These are phyloP conservation scores for Bilobella aurantiaca DNA, from an alignment of 1,140 invertebrate species.

Conservation along the genomic window DNA sequence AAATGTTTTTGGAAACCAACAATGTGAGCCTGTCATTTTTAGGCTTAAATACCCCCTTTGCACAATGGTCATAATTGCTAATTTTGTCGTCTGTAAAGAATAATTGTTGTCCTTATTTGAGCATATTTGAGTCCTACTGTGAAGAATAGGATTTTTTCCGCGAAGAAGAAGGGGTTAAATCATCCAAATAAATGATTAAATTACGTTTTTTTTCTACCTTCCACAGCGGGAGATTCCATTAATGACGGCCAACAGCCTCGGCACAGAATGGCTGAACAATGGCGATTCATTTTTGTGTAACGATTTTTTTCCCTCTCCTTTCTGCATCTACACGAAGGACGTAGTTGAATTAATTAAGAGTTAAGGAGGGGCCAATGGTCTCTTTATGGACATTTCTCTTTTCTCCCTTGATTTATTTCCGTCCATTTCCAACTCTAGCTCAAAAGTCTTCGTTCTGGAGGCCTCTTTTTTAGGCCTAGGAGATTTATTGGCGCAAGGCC, in stretches of 20 bases:
- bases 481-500: too few relatives aligned
- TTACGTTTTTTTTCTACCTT: background rate
- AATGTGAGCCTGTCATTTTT: too few relatives aligned
- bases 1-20: too few relatives aligned
- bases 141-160: background rate
- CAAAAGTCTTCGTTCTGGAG: too few relatives aligned
- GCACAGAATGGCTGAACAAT: background rate
- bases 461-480: too few relatives aligned
- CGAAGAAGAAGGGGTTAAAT: background rate
- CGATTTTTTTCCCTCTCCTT: too few relatives aligned
- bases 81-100: background rate
- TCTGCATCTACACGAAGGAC: background rate
- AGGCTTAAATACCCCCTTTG: too few relatives aligned
- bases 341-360: background rate
- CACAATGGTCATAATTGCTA: constrained; percentile 1
- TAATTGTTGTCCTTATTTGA: background rate
- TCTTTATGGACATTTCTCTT: constrained; percentile 1
- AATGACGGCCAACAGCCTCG: background rate
- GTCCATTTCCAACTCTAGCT: background rate
- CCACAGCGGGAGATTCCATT: background rate
- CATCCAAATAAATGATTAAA: background rate
- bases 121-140: background rate
- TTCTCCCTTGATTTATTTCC: background rate
- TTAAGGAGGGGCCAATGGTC: constrained; percentile 1
- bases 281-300: background rate